Evolutionary conservation across 2,797 vertebrate genomes (phyloP).

Genomic region (Melanotaenia boesemani): DNA sequence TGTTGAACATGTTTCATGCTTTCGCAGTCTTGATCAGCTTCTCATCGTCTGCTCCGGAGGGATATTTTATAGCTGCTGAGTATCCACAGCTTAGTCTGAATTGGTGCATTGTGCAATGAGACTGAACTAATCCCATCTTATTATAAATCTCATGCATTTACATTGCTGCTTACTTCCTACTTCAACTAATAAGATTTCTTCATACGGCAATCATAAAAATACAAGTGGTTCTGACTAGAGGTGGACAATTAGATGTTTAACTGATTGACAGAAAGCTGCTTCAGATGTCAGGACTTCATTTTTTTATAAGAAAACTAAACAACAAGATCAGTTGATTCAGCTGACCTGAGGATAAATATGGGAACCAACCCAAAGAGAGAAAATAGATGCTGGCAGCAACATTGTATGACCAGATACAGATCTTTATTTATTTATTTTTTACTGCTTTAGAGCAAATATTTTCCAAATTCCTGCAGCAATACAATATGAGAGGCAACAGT

Average conservation of each 20-base stretch:
- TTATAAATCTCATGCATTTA: slow-evolving; percentile 65
- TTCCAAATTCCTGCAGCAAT: neutral
- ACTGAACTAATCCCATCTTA: slow-evolving; percentile 55
- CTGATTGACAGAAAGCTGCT: neutral
- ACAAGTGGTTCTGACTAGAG: neutral
- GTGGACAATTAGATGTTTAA: slow-evolving; percentile 10
- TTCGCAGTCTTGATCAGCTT: slow-evolving; percentile 51
- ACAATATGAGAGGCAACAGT: neutral
- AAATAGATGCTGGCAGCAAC: neutral
- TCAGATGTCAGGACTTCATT: neutral
- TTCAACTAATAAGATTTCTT: slow-evolving; percentile 35
- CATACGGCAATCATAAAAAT: slow-evolving; percentile 7
- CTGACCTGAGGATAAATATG: neutral
- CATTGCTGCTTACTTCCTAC: slow-evolving; percentile 57
- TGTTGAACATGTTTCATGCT: slow-evolving; percentile 65
- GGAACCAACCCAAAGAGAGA: neutral
- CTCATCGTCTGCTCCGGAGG: slow-evolving; percentile 23
- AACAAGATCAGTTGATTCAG: neutral
- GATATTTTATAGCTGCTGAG: slow-evolving; percentile 35
- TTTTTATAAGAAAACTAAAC: neutral
- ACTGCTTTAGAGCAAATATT: neutral
- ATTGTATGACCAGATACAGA: neutral
- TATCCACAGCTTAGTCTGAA: slow-evolving; percentile 37
- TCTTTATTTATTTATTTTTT: neutral
- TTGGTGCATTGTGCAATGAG: slow-evolving; percentile 43